Percentiles rank a stretch among this genome's conserved stretches.
Conservation (phyloP, 2,888 invertebrate species). For the Lagria hirta region DNA sequence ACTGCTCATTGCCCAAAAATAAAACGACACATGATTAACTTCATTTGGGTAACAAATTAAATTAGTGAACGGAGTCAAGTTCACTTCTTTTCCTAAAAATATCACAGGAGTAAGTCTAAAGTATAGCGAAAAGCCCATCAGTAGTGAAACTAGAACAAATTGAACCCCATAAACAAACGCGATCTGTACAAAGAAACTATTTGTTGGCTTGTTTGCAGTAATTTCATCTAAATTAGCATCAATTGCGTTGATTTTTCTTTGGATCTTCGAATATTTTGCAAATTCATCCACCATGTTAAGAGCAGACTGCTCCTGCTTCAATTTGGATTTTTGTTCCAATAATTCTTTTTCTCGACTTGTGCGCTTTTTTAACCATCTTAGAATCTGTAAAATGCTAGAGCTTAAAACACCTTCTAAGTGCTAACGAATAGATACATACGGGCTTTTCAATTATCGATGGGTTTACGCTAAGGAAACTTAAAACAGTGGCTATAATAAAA, state of each 20-base stretch:
- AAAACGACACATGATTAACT: conserved; percentile 17
- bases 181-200: conserved; percentile 35
- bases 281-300: conserved; percentile 63
- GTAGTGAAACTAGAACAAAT: conserved; percentile 45
- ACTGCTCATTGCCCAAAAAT: conserved; percentile 22
- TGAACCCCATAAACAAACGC: conserved; percentile 51
- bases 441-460: conserved; percentile 57
- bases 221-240: conserved; percentile 55
- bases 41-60: conserved; percentile 23
- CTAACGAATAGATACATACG: too few relatives aligned
- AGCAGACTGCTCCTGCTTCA: conserved; percentile 56
- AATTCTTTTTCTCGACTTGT: conserved; percentile 54
- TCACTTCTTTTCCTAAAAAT: conserved; percentile 9
- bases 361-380: conserved; percentile 56
- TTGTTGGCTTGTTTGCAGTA: conserved; percentile 33
- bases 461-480: conserved; percentile 56
- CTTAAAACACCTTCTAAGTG: too few relatives aligned
- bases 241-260: conserved; percentile 60
- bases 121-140: conserved; percentile 51
- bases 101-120: conserved; percentile 52
- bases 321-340: conserved; percentile 51
- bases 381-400: conserved; percentile 54
- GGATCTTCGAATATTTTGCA: conserved; percentile 61
- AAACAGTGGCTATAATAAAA: too few relatives aligned
- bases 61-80: conserved; percentile 16